Base-by-base conservation (phyloP, 2,797 vertebrate genomes). In the Muraenolepis orangiensis region DNA sequence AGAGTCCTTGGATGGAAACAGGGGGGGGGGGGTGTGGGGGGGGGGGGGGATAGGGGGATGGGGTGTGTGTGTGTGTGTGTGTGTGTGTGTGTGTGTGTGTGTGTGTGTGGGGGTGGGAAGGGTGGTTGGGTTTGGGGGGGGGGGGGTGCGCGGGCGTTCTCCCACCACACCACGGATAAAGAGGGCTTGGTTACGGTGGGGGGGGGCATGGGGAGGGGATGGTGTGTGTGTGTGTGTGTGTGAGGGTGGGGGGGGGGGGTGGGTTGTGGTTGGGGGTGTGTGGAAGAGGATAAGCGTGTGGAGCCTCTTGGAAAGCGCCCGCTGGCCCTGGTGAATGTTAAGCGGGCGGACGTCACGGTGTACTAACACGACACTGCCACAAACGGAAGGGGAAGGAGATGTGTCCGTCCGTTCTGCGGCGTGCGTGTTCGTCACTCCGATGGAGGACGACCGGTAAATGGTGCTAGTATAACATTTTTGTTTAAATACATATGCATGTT, bases 371-470 rank as follows among this genome's bases (percentile, higher is more conserved):
- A 32, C 23, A 74, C 66, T 81, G 72, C 42, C 46, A 34, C 36
- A 36, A 64, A 69, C 46, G n/a, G 82, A 69, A 84, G 68, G 66
- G 72, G 64, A 46, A 57, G 23, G 57, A 61, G n/a, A 61, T 18
- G 57, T 26, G n/a, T n/a, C n/a, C n/a, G n/a, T n/a, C n/a, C n/a
- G n/a, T 61, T 61, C 77, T 76, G 78, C 75, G 72, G 32, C 31
- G 18, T 72, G 32, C 31, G 18, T 72, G 79, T 79, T 42, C 0
- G 18, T 74, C 77, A 75, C 67, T 73, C 74, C 79, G 73, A 8
- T 34, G 36, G 79, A 82, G 85, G 77, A 66, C 70, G 68, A 76
- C 83, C 82, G 74, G 78, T 76, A 78, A 84, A 81, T 75, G 78
- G 71, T n/a, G 42, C 76, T 76, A 73, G 72, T 10, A n/a, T n/a